phyloP scores from a whole-genome alignment of 2,113 vertebrate genomes.

The Phalacrocorax aristotelis region DNA sequence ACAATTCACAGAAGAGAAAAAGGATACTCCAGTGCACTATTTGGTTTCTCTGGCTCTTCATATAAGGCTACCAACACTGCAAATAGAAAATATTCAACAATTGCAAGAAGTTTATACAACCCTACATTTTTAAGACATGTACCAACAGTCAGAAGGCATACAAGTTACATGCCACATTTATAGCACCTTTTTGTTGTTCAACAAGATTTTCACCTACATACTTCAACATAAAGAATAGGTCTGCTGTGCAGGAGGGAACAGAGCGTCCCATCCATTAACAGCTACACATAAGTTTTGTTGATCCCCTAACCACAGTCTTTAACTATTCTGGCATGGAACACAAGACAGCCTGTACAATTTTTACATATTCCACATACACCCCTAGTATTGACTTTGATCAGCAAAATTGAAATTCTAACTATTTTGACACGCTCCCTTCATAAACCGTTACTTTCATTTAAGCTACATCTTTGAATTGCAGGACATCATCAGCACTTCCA shows the following conservation, averaged over 20 bases:
- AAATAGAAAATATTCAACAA: constrained; percentile 64
- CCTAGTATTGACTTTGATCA: background rate
- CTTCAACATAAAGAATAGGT: background rate
- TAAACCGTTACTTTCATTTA: background rate
- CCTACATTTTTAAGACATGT: background rate
- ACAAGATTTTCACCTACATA: background rate
- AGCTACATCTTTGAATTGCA: background rate
- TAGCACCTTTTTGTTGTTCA: background rate
- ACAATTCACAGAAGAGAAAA: constrained; percentile 51
- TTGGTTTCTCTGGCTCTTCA: constrained; percentile 92
- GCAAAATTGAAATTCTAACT: background rate
- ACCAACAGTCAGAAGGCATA: background rate
- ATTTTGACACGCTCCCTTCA: background rate
- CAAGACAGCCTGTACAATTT: background rate
- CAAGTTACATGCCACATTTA: background rate
- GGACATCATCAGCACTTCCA: background rate
- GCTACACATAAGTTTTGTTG: background rate
- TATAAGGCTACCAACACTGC: constrained; percentile 93
- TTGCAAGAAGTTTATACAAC: constrained; percentile 18
- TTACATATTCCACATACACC: background rate
- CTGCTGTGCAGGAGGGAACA: background rate
- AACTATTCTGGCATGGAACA: background rate
- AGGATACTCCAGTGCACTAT: constrained; percentile 97
- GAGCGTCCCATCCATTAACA: background rate
- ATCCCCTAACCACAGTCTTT: background rate